Evolutionary conservation across 2,797 vertebrate species (phyloP).

Genomic region (Brachyalestes nurse): DNA sequence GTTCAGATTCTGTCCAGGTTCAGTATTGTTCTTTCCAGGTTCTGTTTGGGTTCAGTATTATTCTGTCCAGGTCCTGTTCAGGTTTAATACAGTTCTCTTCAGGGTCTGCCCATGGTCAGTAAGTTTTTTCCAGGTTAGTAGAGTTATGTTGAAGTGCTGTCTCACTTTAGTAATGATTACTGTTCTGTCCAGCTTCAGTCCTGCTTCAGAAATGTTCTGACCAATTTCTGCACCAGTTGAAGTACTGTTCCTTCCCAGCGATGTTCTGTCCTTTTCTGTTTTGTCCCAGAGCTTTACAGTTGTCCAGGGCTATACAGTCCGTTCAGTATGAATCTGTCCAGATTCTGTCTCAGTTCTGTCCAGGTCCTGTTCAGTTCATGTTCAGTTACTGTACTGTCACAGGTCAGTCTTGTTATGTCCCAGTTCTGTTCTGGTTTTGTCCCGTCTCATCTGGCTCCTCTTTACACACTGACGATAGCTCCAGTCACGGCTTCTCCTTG

Average conservation of each 20-base stretch:
- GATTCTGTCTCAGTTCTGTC: neutral
- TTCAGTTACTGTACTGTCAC: neutral
- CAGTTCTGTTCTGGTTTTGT: conserved; percentile 12
- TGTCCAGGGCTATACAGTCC: neutral
- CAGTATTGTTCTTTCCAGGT: neutral
- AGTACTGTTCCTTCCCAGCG: no score
- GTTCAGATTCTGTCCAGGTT: neutral
- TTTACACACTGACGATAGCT: conserved; percentile 21
- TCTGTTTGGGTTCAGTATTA: neutral
- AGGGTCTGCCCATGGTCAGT: neutral
- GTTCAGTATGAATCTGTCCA: neutral
- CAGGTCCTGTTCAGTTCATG: neutral
- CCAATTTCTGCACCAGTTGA: neutral
- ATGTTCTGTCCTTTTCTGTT: no score
- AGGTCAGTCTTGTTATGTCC: neutral
- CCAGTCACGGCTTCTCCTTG: conserved; percentile 11
- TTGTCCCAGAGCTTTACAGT: neutral
- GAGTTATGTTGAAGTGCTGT: neutral
- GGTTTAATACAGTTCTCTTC: neutral
- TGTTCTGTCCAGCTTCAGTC: neutral
- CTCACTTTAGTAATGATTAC: no score
- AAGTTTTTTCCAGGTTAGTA: neutral
- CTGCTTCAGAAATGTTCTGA: neutral
- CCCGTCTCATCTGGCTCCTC: neutral
- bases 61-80: neutral